Evolutionary conservation across 2,888 invertebrate species (phyloP), one percentile per base, ranked within the genome.

Genomic region (Rhyacophila evoluta): DNA sequence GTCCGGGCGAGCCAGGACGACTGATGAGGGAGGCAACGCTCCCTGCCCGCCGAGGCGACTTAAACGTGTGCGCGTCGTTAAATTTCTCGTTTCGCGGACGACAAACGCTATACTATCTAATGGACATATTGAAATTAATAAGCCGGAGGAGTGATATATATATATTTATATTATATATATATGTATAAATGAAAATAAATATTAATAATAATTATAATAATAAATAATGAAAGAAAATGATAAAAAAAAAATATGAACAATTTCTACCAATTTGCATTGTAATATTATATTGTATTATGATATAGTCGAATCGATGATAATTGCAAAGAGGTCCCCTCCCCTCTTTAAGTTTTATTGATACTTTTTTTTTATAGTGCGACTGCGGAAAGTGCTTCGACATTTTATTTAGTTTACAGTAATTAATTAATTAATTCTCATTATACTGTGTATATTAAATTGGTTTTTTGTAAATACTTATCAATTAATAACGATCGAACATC

Each of bases 1-100:
- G 98, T 99, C 88, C 94, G 98, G 91, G 97, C 96, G 92, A 98
- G 98, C 93, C 98, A 98, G 93, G 98, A 98, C 90, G 97, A 97
- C 91, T 96, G 95, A 93, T 94, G 37, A 72, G 25, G 33, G 69
- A 28, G 69, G 29, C 69, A 29, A 8, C 69, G 28, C 69, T 29
- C 55, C 55, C 10, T 19, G n/a, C 15, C 55, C 55, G 55, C 55
- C 12, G 15, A 12, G 19, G 12, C 33, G 28, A 28, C 95, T 94
- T 95, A 95, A 94, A 90, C 89, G 15, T 38, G 72, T 38, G 72
- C 25, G 37, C 37, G 19, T 36, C 25, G n/a, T 12, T 12, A 55
- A 55, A 55, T 29, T 19, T 55, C 55, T 55, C 10, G 55, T 55
- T 33, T 6, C 29, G 29, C 55, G 55, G 15, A 19, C 55, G 55